Percentiles rank a stretch among this genome's conserved stretches.
Evolutionary conservation across 2,113 vertebrate species (phyloP).

Genomic region (Catharus minimus): DNA sequence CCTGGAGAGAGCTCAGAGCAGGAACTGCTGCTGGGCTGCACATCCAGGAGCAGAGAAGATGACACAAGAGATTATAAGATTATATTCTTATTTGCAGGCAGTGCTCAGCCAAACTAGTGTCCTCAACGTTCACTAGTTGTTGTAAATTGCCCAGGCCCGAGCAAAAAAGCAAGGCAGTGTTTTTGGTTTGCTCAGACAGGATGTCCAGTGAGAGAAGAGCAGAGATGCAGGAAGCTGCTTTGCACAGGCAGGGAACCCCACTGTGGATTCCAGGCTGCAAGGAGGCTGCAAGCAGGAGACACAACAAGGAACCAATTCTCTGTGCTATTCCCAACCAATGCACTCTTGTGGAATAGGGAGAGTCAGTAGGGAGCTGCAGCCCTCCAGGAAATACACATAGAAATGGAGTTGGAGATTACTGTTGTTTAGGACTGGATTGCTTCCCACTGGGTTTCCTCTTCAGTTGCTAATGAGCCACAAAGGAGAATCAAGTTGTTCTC

Average conservation of each 20-base stretch:
- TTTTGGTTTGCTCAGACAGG: accelerated
- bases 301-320: not conserved
- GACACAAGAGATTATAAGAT: accelerated
- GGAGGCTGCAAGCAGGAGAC: not conserved
- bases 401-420: not conserved
- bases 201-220: not conserved
- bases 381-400: not conserved
- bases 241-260: accelerated
- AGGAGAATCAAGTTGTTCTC: not conserved
- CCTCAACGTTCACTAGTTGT: accelerated
- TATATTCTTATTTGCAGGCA: not conserved
- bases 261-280: not conserved
- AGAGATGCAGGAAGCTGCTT: not conserved
- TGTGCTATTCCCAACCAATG: accelerated
- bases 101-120: not conserved
- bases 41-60: not conserved
- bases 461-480: not conserved
- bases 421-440: not conserved
- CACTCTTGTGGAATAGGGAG: not conserved
- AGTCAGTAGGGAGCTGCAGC: not conserved
- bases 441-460: not conserved
- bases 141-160: not conserved
- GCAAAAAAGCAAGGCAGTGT: not conserved
- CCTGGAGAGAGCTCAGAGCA: not conserved
- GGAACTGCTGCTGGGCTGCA: not conserved